These are phyloP conservation scores for Cotesia typhae DNA, from an alignment of 1,140 invertebrate species.

Conservation along the genomic window DNA sequence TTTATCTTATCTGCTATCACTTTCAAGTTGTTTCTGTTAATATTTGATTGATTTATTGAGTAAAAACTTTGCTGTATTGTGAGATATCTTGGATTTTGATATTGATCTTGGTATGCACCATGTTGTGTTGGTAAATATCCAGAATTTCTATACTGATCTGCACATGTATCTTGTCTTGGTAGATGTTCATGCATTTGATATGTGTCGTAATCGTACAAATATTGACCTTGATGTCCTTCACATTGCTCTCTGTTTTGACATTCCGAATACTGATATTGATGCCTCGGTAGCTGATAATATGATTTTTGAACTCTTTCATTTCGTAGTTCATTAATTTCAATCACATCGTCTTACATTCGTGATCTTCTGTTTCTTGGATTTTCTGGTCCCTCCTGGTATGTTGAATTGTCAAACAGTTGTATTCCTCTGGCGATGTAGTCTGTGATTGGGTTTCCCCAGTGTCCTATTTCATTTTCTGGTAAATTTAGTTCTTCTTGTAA, in stretches of 20 bases:
- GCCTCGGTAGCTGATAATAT: too few relatives aligned
- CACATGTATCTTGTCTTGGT: too few relatives aligned
- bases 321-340: too few relatives aligned
- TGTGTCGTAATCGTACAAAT: too few relatives aligned
- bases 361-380: background rate
- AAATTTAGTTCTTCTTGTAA: background rate
- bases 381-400: background rate
- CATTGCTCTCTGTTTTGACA: too few relatives aligned
- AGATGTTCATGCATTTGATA: too few relatives aligned
- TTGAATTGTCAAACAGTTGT: background rate
- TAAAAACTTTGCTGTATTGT: background rate
- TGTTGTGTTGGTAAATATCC: too few relatives aligned
- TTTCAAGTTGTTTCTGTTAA: background rate
- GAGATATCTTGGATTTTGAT: background rate
- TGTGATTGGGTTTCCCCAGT: background rate
- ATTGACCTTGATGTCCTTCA: too few relatives aligned
- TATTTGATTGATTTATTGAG: background rate
- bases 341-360: too few relatives aligned
- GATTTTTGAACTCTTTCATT: too few relatives aligned
- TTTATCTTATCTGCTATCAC: background rate
- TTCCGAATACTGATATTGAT: background rate
- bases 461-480: background rate
- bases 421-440: background rate
- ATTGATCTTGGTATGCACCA: background rate
- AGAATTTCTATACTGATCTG: constrained; percentile 28